Conservation (phyloP, 2,888 invertebrate genomes). For the Meiosimyza decipiens region DNA sequence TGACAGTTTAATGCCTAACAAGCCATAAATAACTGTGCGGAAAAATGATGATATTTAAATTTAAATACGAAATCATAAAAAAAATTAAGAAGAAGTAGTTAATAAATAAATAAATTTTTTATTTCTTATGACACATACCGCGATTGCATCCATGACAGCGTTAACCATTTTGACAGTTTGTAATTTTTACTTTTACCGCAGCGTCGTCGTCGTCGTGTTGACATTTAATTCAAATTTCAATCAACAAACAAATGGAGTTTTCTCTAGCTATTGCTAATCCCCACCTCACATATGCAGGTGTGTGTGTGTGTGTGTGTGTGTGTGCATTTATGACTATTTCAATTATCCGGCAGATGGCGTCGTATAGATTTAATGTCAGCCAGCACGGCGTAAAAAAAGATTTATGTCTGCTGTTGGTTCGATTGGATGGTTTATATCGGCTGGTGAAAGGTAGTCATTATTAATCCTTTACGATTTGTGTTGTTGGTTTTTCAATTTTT, state of each 20-base stretch:
- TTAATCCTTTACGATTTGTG: slow-evolving; percentile 20
- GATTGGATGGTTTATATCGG: neutral
- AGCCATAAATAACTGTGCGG: neutral
- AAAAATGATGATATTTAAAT: slow-evolving; percentile 4
- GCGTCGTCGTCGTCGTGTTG: slow-evolving; percentile 27
- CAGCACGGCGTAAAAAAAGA: neutral
- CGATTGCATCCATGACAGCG: slow-evolving; percentile 67
- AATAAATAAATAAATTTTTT: too few species aligned
- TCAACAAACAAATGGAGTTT: neutral
- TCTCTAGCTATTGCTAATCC: slow-evolving; percentile 9
- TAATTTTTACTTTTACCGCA: slow-evolving; percentile 29
- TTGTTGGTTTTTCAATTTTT: slow-evolving; percentile 14
- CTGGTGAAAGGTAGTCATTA: slow-evolving; percentile 22
- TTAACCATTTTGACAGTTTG: slow-evolving; percentile 62
- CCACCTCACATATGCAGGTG: neutral
- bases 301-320: slow-evolving; percentile 8
- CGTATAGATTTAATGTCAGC: slow-evolving; percentile 4
- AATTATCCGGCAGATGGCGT: slow-evolving; percentile 22
- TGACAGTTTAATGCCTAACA: neutral
- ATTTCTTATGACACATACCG: slow-evolving; percentile 57
- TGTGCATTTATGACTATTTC: neutral
- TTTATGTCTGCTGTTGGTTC: neutral
- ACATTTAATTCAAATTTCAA: slow-evolving; percentile 38
- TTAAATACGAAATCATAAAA: neutral
- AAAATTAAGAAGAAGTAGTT: neutral